phyloP scores from a whole-genome alignment of 2,888 invertebrate genomes.

The Pocota personata region DNA sequence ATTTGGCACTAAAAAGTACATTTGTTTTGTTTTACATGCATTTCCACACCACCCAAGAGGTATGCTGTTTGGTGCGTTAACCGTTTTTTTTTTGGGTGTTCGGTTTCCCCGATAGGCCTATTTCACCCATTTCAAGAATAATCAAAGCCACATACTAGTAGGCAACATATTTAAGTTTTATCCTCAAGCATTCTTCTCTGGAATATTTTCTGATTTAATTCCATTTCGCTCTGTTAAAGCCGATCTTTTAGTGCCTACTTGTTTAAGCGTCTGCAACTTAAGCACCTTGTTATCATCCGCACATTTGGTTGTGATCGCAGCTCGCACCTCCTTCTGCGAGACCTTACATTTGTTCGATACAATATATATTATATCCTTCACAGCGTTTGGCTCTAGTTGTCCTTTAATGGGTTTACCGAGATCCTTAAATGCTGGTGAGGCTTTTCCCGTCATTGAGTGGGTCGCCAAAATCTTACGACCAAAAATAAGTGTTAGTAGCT shows the following conservation, averaged over 20 bases:
- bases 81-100: slow-evolving; percentile 1
- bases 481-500: slow-evolving; percentile 84
- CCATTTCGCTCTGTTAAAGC: neutral
- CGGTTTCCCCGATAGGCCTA: slow-evolving; percentile 5
- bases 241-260: neutral
- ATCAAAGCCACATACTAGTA: neutral
- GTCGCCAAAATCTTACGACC: slow-evolving; percentile 85
- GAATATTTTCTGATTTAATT: neutral
- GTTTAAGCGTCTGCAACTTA: slow-evolving; percentile 77
- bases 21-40: neutral
- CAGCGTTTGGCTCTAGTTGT: slow-evolving; percentile 83
- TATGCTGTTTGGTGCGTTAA: slow-evolving; percentile 22
- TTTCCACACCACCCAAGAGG: slow-evolving; percentile 27
- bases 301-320: slow-evolving; percentile 86
- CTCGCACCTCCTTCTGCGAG: slow-evolving; percentile 85
- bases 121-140: neutral
- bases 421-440: slow-evolving; percentile 84
- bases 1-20: neutral
- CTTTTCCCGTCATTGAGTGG: slow-evolving; percentile 86
- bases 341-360: slow-evolving; percentile 84
- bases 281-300: slow-evolving; percentile 86
- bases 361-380: slow-evolving; percentile 85
- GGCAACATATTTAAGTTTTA: neutral
- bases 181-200: neutral
- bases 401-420: slow-evolving; percentile 80